These are phyloP conservation scores for Eucriotettix oculatus DNA, from an alignment of 2,888 invertebrate species.

Conservation along the genomic window DNA sequence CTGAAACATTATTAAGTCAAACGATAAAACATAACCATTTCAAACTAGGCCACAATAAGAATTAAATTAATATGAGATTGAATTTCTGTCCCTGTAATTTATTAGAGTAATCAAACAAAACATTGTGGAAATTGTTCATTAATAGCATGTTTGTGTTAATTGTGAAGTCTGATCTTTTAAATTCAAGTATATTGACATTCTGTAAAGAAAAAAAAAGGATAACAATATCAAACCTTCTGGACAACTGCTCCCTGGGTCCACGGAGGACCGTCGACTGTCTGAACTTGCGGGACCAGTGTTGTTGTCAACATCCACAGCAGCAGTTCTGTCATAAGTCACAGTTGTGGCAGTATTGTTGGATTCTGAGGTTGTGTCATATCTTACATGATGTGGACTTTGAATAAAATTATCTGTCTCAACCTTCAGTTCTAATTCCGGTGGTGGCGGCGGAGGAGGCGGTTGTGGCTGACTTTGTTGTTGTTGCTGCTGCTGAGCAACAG, in stretches of 20 bases:
- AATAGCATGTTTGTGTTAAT: no score
- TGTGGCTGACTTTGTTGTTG: slow-evolving; percentile 10
- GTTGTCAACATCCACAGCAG: slow-evolving; percentile 18
- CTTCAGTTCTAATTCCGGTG: slow-evolving; percentile 28
- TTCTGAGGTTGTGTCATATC: slow-evolving; percentile 8
- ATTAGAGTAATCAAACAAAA: no score
- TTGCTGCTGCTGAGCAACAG: slow-evolving; percentile 20
- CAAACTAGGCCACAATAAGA: no score
- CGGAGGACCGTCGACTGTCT: slow-evolving; percentile 14
- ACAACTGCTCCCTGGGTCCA: slow-evolving; percentile 24
- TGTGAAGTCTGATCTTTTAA: no score
- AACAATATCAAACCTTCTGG: slow-evolving; percentile 28
- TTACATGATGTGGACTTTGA: slow-evolving; percentile 2
- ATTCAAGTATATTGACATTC: no score
- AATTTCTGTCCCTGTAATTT: no score
- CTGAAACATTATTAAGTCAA: no score
- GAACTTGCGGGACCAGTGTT: slow-evolving; percentile 11
- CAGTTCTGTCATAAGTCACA: slow-evolving; percentile 30
- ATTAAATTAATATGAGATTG: no score
- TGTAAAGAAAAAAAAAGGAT: no score
- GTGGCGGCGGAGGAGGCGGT: background rate
- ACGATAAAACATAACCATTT: no score
- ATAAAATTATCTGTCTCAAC: slow-evolving; percentile 16
- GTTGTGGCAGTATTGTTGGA: slow-evolving; percentile 4
- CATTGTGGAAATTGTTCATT: no score